These are phyloP conservation scores for Bombylius discolor DNA, from an alignment of 2,888 invertebrate species.

Conservation along the genomic window DNA sequence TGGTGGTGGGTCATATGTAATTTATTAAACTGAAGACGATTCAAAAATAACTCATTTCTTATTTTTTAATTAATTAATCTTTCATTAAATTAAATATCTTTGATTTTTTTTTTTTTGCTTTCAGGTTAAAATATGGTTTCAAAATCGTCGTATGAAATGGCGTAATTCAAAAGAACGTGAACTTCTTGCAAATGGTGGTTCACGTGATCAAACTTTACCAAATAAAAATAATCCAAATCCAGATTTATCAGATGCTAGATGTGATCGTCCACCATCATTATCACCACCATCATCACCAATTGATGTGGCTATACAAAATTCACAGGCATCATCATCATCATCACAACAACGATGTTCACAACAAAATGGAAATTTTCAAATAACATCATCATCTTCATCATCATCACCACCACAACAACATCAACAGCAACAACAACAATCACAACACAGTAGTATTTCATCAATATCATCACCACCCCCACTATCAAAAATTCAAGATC, in stretches of 20 bases:
- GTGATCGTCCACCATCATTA: conserved; percentile 56
- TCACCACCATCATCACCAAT: conserved; percentile 39
- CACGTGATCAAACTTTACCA: conserved; percentile 87
- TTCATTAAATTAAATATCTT: neutral
- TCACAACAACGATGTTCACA: neutral
- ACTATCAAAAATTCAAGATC: neutral
- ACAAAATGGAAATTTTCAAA: neutral
- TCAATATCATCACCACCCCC: conserved; percentile 1
- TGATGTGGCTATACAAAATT: conserved; percentile 20
- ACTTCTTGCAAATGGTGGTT: conserved; percentile 82
- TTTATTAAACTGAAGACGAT: too few relatives aligned
- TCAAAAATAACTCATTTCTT: too few relatives aligned
- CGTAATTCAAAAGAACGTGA: conserved; percentile 95
- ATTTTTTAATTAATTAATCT: too few relatives aligned
- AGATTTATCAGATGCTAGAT: conserved; percentile 80
- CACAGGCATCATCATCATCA: conserved; percentile 8
- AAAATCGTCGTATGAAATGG: conserved; percentile 97
- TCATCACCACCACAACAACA: neutral
- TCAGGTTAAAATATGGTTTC: conserved; percentile 67
- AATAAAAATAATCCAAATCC: conserved; percentile 96
- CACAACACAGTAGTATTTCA: neutral
- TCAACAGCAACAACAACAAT: conserved; percentile 5
- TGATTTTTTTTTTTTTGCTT: conserved; percentile 12
- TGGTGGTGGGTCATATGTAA: too few relatives aligned
- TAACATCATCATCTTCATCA: neutral